Conservation (phyloP, 2,888 invertebrate genomes). For the Erebia ligea region DNA sequence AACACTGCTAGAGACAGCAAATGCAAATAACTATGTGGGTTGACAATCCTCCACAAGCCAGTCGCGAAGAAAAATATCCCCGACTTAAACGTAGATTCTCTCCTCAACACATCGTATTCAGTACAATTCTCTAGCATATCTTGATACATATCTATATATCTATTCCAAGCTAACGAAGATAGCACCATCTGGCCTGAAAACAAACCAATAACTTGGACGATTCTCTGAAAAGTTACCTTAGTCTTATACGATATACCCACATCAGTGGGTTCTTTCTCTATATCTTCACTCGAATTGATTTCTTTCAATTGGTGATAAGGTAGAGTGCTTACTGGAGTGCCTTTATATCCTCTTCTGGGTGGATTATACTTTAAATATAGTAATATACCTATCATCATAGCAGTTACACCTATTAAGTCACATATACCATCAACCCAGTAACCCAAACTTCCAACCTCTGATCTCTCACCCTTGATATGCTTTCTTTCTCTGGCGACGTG, state of each 20-base stretch:
- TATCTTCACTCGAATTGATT: conserved; percentile 70
- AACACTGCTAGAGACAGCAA: conserved; percentile 89
- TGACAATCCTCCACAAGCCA: conserved; percentile 90
- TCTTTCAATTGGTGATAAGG: conserved; percentile 76
- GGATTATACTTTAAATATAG: conserved; percentile 88
- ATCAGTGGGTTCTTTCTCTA: conserved; percentile 74
- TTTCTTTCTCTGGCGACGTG: conserved; percentile 91
- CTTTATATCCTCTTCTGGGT: conserved; percentile 86
- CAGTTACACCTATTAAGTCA: conserved; percentile 89
- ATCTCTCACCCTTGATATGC: conserved; percentile 89
- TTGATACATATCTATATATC: conserved; percentile 91
- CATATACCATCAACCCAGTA: conserved; percentile 93
- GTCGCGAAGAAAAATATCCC: conserved; percentile 88
- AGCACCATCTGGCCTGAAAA: conserved; percentile 88
- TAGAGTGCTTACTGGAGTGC: conserved; percentile 84
- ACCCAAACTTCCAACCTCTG: conserved; percentile 91
- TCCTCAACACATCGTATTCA: conserved; percentile 75
- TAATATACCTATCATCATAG: conserved; percentile 87
- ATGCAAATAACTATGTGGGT: conserved; percentile 91
- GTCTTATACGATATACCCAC: conserved; percentile 85
- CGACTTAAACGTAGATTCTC: conserved; percentile 86
- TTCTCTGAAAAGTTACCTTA: conserved; percentile 86
- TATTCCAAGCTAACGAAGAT: conserved; percentile 92
- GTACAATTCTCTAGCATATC: conserved; percentile 87
- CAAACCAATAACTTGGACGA: conserved; percentile 85